Base-by-base conservation (phyloP, 2,888 invertebrate genomes). In the Monoplex corrugatus region DNA sequence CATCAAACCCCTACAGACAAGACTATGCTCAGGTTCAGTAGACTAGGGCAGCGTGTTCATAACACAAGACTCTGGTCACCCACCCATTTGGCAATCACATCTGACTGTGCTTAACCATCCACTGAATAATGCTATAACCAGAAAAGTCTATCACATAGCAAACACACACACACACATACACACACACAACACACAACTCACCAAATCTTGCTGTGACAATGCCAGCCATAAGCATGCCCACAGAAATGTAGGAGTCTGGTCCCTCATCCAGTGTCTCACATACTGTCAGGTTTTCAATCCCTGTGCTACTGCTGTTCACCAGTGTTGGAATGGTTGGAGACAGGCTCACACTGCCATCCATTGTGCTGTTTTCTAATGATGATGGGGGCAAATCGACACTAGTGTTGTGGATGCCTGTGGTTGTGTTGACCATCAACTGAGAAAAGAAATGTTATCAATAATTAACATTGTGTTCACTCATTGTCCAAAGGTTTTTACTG, bases 171-270 rank as follows among this genome's bases (percentile, higher is more conserved):
- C 82, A 43, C 82, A 23, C 82, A 6, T 82, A n/a, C 6, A 35
- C 82, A 16, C 44, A 23, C 10, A 10, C 10, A 3, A 43, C 43
- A 43, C 23, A 44, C 82, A 43, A 93, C 94, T 93, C 89, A 95
- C 95, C 95, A 92, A 94, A 93, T 89, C 95, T 92, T 2, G 95
- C 95, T 28, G 92, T 89, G 38, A 95, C 93, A 35, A 95, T 94
- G 63, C 95, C 95, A n/a, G 93, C 91, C 91, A 95, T 92, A 32
- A 95, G 91, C n/a, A 95, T 89, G 68, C 92, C 91, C 10, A 96
- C 92, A 32, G 96, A 95, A 23, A 94, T 90, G 75, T 92, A 92
- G 13, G 93, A 91, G 13, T 72, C 44, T n/a, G 87, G 82, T 28
- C 68, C 68, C 28, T 38, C 57, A 35, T 23, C 3, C n/a, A 80